Evolutionary conservation across 2,113 vertebrate species (phyloP).

Genomic region (Cyphomyrus plagiostoma): DNA sequence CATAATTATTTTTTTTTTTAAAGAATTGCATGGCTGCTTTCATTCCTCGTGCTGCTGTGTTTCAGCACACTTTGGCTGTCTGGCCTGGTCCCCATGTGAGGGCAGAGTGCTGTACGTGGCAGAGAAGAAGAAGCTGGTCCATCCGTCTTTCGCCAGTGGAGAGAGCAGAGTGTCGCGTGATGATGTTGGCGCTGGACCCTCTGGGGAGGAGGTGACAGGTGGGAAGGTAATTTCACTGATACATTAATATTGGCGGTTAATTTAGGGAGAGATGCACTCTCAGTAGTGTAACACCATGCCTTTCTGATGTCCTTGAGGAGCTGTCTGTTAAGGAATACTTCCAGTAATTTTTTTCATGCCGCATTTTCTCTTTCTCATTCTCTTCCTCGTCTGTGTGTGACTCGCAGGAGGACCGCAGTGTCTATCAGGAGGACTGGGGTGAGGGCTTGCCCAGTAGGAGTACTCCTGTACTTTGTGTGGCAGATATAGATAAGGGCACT

Average conservation of each 20-base stretch:
- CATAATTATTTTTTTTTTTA: not conserved
- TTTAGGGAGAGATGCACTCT: not conserved
- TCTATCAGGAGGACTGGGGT: slow-evolving; percentile 67
- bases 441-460: slow-evolving; percentile 58
- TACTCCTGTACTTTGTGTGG: slow-evolving; percentile 55
- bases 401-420: slow-evolving; percentile 47
- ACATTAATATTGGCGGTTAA: not conserved
- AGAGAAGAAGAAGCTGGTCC: slow-evolving; percentile 50
- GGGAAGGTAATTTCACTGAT: slow-evolving; percentile 16
- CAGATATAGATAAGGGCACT: slow-evolving; percentile 40
- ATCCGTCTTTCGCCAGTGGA: not conserved
- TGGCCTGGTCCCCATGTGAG: slow-evolving; percentile 63
- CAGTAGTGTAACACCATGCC: not conserved
- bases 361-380: not conserved
- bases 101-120: slow-evolving; percentile 59
- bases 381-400: not conserved
- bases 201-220: not conserved
- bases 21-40: not conserved
- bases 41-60: slow-evolving; percentile 6
- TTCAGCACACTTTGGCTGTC: slow-evolving; percentile 58
- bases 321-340: not conserved
- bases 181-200: slow-evolving; percentile 1
- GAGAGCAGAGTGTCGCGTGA: slow-evolving; percentile 7
- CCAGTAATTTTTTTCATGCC: not conserved
- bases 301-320: not conserved